Conservation (phyloP, 92 coral and sea anemone genomes). For the Porites evermanni region DNA sequence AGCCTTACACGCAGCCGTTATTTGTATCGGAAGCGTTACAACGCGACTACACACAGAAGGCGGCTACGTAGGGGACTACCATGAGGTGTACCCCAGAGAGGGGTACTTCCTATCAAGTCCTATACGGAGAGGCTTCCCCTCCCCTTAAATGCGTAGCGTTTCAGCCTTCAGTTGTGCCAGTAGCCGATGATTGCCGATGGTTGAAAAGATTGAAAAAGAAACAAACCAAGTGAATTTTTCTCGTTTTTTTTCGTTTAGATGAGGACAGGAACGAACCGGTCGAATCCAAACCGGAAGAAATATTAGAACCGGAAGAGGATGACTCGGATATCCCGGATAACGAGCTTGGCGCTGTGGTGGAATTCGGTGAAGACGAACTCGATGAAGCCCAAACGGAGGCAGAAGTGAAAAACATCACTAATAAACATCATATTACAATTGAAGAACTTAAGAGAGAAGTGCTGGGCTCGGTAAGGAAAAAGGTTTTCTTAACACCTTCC, state of each 20-base stretch:
- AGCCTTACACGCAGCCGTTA: too few species aligned
- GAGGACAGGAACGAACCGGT: background rate
- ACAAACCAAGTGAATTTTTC: background rate
- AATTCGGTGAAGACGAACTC: constrained; percentile 76
- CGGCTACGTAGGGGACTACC: too few species aligned
- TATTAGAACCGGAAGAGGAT: constrained; percentile 36
- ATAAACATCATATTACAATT: constrained; percentile 79
- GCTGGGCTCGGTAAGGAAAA: constrained; percentile 83
- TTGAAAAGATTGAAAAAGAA: too few species aligned
- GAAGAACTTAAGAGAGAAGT: constrained; percentile 93
- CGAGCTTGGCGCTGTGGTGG: constrained; percentile 85
- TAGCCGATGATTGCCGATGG: too few species aligned
- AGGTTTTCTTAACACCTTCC: background rate
- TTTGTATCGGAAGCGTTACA: too few species aligned
- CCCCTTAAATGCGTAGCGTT: too few species aligned
- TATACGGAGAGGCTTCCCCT: too few species aligned
- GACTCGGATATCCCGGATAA: constrained; percentile 62
- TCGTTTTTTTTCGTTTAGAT: background rate
- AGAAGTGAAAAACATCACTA: constrained; percentile 86
- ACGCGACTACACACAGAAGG: too few species aligned
- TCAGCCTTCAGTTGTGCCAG: too few species aligned
- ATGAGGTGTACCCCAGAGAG: too few species aligned
- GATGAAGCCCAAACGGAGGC: constrained; percentile 91
- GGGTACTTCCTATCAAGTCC: too few species aligned
- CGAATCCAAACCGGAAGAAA: constrained; percentile 19